Conservation (phyloP, 2,113 vertebrate genomes). For the Tachysurus vachellii region DNA sequence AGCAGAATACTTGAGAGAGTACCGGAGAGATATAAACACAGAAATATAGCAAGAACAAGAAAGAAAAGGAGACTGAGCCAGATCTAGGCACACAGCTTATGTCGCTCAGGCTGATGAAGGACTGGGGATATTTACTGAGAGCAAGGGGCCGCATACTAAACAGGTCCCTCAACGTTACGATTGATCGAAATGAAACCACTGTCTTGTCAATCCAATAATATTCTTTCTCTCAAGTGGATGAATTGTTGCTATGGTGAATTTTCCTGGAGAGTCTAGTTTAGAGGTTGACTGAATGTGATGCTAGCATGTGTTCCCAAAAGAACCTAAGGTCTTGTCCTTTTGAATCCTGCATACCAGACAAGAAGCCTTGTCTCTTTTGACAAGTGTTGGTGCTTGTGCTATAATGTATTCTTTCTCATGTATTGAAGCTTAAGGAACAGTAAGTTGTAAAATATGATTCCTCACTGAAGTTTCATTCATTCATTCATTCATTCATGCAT, state of each 20-base stretch:
- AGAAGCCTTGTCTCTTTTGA: background rate
- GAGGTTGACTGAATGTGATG: conserved; percentile 5
- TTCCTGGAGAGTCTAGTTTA: conserved; percentile 43
- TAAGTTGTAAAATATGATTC: background rate
- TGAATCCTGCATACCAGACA: background rate
- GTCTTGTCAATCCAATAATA: conserved; percentile 42
- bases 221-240: conserved; percentile 22
- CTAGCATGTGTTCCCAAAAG: background rate
- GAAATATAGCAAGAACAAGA: background rate
- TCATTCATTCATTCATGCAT: background rate
- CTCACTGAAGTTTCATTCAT: background rate
- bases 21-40: background rate
- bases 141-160: conserved; percentile 56
- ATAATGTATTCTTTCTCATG: background rate
- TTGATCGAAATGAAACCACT: conserved; percentile 47
- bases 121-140: conserved; percentile 55
- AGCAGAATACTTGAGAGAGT: background rate
- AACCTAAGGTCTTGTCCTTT: background rate
- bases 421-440: background rate
- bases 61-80: conserved; percentile 7
- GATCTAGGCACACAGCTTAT: conserved; percentile 46
- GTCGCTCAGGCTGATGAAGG: conserved; percentile 47
- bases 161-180: conserved; percentile 34
- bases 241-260: conserved; percentile 53
- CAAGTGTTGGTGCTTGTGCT: background rate